Evolutionary conservation across 2,797 vertebrate genomes (phyloP).

Genomic region (Morelia viridis): DNA sequence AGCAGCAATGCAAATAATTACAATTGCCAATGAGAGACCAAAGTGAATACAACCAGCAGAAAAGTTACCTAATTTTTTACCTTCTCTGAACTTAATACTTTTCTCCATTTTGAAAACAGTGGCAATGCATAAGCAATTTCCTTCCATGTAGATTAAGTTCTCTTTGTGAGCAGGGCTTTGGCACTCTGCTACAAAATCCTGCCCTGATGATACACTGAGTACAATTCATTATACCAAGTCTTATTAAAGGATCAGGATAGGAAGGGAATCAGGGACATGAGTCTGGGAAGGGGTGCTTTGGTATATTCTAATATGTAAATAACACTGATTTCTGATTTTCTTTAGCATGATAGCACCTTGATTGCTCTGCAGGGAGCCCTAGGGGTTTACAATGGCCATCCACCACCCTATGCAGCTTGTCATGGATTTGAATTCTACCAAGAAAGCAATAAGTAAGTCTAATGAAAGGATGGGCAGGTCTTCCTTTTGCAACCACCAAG

Average conservation of each 20-base stretch:
- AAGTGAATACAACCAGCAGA: background rate
- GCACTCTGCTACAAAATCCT: background rate
- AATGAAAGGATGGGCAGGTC: conserved; percentile 28
- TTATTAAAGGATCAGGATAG: background rate
- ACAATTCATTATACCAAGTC: background rate
- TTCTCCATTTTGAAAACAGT: background rate
- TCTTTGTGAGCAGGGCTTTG: background rate
- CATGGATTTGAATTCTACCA: conserved; percentile 84
- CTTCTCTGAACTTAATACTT: background rate
- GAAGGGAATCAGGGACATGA: background rate
- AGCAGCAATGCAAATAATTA: background rate
- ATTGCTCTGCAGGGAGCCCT: conserved; percentile 83
- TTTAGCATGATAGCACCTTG: conserved; percentile 84
- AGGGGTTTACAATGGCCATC: conserved; percentile 79
- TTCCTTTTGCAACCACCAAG: background rate
- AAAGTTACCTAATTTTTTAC: background rate
- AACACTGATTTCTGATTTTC: background rate
- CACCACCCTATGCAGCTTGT: conserved; percentile 83
- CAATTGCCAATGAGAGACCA: background rate
- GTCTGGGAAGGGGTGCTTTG: background rate
- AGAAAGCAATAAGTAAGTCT: conserved; percentile 66
- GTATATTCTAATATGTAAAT: background rate
- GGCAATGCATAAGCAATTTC: background rate
- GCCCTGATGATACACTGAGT: background rate
- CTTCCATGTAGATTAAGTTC: background rate